A percentile compares a stretch with the other conserved stretches of the same genome.
Conservation (phyloP, 2,888 invertebrate species). For the Tanypteryx hageni region DNA sequence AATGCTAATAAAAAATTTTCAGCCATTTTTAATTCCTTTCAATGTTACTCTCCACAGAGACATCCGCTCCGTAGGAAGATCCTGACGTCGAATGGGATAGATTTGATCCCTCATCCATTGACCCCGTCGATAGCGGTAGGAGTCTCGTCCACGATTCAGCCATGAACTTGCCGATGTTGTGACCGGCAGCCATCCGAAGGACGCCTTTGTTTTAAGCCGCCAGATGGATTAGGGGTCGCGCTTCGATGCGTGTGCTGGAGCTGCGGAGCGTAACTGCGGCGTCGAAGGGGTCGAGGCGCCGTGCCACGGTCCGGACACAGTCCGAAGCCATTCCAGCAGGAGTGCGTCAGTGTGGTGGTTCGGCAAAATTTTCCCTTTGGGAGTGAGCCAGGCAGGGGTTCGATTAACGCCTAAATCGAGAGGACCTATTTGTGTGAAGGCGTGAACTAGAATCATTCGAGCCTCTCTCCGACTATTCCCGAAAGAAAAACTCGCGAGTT, state of each 20-base stretch:
- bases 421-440: too few species aligned
- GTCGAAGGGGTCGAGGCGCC: conserved; percentile 2
- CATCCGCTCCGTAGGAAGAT: too few species aligned
- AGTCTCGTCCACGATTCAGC: not conserved
- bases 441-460: too few species aligned
- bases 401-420: too few species aligned
- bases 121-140: not conserved
- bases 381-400: too few species aligned
- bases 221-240: conserved; percentile 37
- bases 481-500: too few species aligned
- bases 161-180: conserved; percentile 21
- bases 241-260: conserved; percentile 10
- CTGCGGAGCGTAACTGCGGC: not conserved
- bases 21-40: too few species aligned
- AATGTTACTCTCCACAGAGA: too few species aligned
- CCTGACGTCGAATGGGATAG: too few species aligned
- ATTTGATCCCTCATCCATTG: too few species aligned
- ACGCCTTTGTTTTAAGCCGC: conserved; percentile 21
- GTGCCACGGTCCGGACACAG: not conserved
- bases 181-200: not conserved
- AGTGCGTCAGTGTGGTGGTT: not conserved
- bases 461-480: too few species aligned
- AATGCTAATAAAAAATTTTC: too few species aligned
- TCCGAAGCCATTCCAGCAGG: not conserved
- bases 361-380: not conserved